phyloP scores from a whole-genome alignment of 2,797 vertebrate genomes.

The Sebastes alutus region DNA sequence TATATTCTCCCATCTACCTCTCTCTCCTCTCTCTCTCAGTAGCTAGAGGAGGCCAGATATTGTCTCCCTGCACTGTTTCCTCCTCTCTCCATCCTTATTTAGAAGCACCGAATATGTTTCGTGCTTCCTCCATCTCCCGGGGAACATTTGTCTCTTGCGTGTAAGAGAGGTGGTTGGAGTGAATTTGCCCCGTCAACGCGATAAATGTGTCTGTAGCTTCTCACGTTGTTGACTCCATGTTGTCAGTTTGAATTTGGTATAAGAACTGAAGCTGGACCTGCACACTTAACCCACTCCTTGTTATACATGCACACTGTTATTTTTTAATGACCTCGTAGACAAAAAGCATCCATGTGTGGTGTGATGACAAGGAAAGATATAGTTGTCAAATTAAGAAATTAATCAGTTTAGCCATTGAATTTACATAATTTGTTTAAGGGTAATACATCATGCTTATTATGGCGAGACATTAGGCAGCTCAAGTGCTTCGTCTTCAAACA shows the following conservation, averaged over 20 bases:
- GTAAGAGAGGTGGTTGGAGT: conserved; percentile 9
- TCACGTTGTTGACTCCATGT: background rate
- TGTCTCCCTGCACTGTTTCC: background rate
- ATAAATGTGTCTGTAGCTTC: conserved; percentile 19
- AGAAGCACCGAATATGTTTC: conserved; percentile 24
- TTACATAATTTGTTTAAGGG: background rate
- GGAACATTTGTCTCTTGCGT: conserved; percentile 6
- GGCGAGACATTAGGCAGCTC: background rate
- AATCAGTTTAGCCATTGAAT: background rate
- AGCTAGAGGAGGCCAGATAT: background rate
- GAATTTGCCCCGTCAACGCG: conserved; percentile 6
- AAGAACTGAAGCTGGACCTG: background rate
- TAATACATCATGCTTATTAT: background rate
- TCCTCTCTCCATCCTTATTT: conserved; percentile 21
- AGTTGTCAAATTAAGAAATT: background rate
- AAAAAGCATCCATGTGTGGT: background rate
- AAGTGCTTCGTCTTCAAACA: background rate
- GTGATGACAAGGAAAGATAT: background rate
- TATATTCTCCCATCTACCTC: background rate
- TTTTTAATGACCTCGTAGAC: background rate
- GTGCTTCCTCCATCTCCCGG: conserved; percentile 7
- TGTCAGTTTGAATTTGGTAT: conserved; percentile 38
- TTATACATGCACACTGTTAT: background rate
- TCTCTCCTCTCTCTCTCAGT: background rate
- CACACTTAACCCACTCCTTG: background rate